Percentiles rank a stretch among this genome's conserved stretches.
Evolutionary conservation across 1,140 invertebrate species (phyloP).

Genomic region (Leptestheria dahalacensis): DNA sequence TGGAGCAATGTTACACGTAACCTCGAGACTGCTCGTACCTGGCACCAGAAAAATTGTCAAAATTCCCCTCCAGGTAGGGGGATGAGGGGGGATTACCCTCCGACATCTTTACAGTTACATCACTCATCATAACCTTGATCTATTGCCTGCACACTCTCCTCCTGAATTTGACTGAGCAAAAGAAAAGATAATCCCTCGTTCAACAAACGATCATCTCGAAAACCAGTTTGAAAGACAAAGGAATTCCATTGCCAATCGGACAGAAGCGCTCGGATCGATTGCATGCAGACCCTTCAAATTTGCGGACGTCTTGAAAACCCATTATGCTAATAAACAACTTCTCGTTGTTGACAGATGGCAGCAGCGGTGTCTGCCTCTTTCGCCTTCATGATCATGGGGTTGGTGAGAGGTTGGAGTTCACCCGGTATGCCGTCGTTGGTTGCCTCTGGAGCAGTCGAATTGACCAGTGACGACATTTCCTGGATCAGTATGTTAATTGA

Average conservation of each 20-base stretch:
- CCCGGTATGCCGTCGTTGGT: conserved; percentile 14
- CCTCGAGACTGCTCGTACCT: neutral
- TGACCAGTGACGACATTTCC: conserved; percentile 6
- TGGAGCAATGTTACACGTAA: neutral
- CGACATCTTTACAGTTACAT: too few species aligned
- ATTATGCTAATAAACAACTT: neutral
- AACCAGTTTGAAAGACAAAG: too few species aligned
- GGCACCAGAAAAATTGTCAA: neutral
- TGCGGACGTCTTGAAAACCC: neutral
- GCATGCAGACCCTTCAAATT: too few species aligned
- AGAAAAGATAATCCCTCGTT: too few species aligned
- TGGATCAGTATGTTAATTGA: conserved; percentile 12
- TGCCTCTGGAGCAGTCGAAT: conserved; percentile 1
- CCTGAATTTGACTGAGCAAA: too few species aligned
- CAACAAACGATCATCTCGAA: too few species aligned
- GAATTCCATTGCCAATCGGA: too few species aligned
- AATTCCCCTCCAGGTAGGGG: too few species aligned
- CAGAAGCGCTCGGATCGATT: too few species aligned
- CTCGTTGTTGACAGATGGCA: neutral
- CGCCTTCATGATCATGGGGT: conserved; percentile 15
- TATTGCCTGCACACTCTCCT: too few species aligned
- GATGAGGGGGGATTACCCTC: too few species aligned
- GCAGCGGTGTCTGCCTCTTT: conserved; percentile 11
- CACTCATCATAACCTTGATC: too few species aligned
- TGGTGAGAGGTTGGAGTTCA: conserved; percentile 12